Evolutionary conservation across 1,140 invertebrate species (phyloP).

Genomic region (Pararge aegeria): DNA sequence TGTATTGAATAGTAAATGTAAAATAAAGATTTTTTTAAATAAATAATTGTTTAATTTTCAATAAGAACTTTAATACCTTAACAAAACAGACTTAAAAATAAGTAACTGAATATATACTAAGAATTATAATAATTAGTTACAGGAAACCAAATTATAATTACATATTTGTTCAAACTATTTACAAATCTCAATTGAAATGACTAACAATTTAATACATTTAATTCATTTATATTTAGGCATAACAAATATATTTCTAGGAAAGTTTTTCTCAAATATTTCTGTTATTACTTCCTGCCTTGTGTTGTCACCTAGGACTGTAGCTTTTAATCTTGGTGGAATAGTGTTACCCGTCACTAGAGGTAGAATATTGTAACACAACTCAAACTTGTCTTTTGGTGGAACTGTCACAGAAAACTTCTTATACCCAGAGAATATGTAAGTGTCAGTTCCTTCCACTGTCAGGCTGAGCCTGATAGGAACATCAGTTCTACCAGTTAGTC

Average conservation of each 20-base stretch:
- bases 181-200: constrained; percentile 39
- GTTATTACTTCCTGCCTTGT: constrained; percentile 64
- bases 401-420: constrained; percentile 89
- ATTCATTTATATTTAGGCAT: constrained; percentile 76
- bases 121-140: constrained; percentile 46
- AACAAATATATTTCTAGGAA: constrained; percentile 75
- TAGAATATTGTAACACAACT: constrained; percentile 86
- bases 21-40: constrained; percentile 45
- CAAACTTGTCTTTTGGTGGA: constrained; percentile 82
- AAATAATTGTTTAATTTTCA: constrained; percentile 17
- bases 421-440: constrained; percentile 94
- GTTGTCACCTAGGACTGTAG: constrained; percentile 78
- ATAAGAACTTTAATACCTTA: constrained; percentile 29
- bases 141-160: constrained; percentile 69
- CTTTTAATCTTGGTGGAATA: constrained; percentile 83
- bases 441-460: constrained; percentile 89
- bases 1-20: constrained; percentile 31
- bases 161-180: constrained; percentile 69
- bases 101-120: constrained; percentile 66
- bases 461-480: constrained; percentile 87
- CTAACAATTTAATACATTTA: constrained; percentile 45
- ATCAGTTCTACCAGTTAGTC: constrained; percentile 86
- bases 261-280: constrained; percentile 71
- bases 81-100: constrained; percentile 48
- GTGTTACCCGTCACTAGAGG: constrained; percentile 86